Evolutionary conservation across 2,113 vertebrate species (phyloP).

Genomic region (Miniopterus natalensis): DNA sequence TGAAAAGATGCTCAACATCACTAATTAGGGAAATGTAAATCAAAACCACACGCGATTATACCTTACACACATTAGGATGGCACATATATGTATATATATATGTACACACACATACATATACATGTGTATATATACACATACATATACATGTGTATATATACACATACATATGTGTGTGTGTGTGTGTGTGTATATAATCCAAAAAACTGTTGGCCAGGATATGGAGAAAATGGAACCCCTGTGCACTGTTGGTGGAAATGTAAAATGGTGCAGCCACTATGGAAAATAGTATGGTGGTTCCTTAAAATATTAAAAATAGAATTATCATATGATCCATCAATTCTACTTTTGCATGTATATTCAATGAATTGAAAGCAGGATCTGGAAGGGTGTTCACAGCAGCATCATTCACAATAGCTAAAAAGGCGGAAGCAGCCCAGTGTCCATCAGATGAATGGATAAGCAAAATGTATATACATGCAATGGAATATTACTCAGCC

Average conservation of each 20-base stretch:
- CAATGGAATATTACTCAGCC: background rate
- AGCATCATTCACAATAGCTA: background rate
- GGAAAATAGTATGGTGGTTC: background rate
- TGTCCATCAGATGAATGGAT: background rate
- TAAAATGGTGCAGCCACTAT: background rate
- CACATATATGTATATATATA: background rate
- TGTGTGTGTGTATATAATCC: no score
- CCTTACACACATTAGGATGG: background rate
- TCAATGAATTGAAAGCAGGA: background rate
- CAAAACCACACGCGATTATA: background rate
- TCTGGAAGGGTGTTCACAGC: conserved; percentile 3
- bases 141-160: no score
- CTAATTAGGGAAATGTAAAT: background rate
- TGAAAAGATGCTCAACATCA: background rate
- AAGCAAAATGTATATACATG: background rate
- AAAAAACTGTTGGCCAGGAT: background rate
- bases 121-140: background rate
- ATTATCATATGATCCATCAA: background rate
- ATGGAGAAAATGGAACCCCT: background rate
- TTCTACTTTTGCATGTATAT: background rate
- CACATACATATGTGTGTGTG: background rate
- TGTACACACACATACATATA: no score
- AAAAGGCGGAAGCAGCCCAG: background rate
- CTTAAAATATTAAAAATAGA: conserved; percentile 39
- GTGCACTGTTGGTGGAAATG: background rate